These are phyloP conservation scores for Adineta ricciae DNA, from an alignment of 2,888 invertebrate genomes.

Conservation along the genomic window DNA sequence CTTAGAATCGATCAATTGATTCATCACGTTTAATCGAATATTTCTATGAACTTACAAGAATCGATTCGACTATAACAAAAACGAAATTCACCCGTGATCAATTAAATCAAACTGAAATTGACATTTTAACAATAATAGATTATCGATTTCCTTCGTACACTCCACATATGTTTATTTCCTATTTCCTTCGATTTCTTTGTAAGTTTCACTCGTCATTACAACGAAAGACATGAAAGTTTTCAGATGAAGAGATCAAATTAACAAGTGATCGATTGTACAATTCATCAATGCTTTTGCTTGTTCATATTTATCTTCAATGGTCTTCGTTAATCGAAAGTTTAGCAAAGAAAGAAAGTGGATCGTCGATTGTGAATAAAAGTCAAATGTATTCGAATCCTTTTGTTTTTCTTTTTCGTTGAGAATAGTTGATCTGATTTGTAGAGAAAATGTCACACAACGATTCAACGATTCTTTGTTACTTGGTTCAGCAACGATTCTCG, in stretches of 20 bases:
- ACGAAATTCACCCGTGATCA: not conserved
- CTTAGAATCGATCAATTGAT: not conserved
- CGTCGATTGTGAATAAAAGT: not conserved
- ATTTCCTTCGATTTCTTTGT: constrained; percentile 18
- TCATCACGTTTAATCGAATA: not conserved
- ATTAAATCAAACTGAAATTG: not conserved
- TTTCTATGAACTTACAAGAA: not conserved
- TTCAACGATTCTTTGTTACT: not conserved
- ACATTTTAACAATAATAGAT: constrained; percentile 13
- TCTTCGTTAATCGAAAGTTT: not conserved
- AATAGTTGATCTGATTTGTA: not conserved
- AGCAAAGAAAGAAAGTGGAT: not conserved
- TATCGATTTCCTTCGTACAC: not conserved
- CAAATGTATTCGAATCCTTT: not conserved
- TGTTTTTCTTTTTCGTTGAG: not conserved
- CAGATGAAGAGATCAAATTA: not conserved
- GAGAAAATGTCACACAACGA: not conserved
- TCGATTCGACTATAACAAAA: not conserved
- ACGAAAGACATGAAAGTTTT: not conserved
- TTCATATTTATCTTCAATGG: constrained; percentile 14
- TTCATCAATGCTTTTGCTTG: constrained; percentile 10
- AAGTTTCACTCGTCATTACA: not conserved
- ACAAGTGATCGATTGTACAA: not conserved
- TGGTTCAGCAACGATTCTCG: constrained; percentile 11
- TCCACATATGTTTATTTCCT: not conserved